These are phyloP conservation scores for Phortica magna DNA, from an alignment of 2,888 invertebrate genomes.

Conservation along the genomic window DNA sequence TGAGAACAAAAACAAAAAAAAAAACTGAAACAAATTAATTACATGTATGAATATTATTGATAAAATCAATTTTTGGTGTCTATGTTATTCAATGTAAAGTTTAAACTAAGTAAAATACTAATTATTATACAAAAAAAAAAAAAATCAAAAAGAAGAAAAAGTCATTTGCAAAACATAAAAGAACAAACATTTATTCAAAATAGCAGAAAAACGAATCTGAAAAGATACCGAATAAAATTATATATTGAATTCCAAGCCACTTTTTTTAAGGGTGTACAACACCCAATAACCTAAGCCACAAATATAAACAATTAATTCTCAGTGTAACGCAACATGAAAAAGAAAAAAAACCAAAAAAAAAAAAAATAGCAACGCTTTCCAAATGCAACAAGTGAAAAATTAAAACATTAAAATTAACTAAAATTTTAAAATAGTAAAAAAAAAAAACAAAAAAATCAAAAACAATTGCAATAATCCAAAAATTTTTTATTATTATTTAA, in stretches of 20 bases:
- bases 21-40: constrained; percentile 22
- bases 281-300: constrained; percentile 4
- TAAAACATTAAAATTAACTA: background rate
- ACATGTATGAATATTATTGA: constrained; percentile 36
- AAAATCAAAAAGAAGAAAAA: background rate
- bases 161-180: background rate
- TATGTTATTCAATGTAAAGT: constrained; percentile 38
- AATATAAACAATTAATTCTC: constrained; percentile 24
- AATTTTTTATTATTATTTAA: background rate
- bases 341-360: constrained; percentile 19
- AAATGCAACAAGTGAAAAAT: background rate
- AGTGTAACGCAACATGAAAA: constrained; percentile 19
- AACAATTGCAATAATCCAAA: background rate
- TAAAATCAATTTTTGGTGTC: constrained; percentile 38
- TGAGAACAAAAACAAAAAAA: constrained; percentile 32
- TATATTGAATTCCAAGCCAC: background rate
- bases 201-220: background rate
- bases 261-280: constrained; percentile 9
- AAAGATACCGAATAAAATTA: background rate
- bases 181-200: constrained; percentile 22
- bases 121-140: background rate
- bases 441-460: constrained; percentile 3
- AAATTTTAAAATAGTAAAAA: constrained; percentile 1
- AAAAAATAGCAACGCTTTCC: constrained; percentile 13
- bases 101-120: constrained; percentile 31